A percentile compares a stretch with the other conserved stretches of the same genome.
Conservation (phyloP, 2,797 vertebrate genomes). For the Myotis daubentonii region DNA sequence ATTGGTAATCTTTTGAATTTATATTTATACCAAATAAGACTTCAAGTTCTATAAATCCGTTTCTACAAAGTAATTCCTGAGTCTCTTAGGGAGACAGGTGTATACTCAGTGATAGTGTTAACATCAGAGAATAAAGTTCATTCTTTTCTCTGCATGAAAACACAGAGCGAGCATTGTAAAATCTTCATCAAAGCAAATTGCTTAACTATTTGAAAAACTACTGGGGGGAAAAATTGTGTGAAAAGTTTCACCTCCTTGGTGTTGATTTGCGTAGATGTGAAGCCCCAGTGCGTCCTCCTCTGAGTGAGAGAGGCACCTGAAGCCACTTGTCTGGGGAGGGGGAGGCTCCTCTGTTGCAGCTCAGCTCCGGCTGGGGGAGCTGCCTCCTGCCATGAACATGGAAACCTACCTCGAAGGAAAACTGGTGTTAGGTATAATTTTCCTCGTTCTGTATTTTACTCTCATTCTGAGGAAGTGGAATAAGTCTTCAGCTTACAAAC, state of each 20-base stretch:
- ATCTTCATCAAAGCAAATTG: neutral
- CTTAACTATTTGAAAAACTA: neutral
- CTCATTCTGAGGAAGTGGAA: neutral
- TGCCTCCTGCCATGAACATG: neutral
- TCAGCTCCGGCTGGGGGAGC: neutral
- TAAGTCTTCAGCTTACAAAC: neutral
- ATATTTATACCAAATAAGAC: neutral
- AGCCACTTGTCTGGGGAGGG: neutral
- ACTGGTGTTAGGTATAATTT: neutral
- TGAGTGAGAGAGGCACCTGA: neutral
- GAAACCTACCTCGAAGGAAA: slow-evolving; percentile 19
- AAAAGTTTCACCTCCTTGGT: neutral
- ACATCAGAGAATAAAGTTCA: neutral
- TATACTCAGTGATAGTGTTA: neutral
- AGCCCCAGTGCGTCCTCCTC: neutral
- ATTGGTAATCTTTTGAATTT: neutral
- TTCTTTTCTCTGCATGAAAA: slow-evolving; percentile 37
- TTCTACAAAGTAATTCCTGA: neutral
- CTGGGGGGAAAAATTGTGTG: neutral
- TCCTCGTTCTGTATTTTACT: neutral
- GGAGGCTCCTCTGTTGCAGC: neutral
- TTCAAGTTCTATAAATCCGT: neutral
- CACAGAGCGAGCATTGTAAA: neutral
- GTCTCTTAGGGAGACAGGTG: neutral
- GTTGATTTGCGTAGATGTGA: neutral